A percentile compares a stretch with the other conserved stretches of the same genome.
Evolutionary conservation across 2,888 invertebrate genomes (phyloP).

Genomic region (Blera fallax): DNA sequence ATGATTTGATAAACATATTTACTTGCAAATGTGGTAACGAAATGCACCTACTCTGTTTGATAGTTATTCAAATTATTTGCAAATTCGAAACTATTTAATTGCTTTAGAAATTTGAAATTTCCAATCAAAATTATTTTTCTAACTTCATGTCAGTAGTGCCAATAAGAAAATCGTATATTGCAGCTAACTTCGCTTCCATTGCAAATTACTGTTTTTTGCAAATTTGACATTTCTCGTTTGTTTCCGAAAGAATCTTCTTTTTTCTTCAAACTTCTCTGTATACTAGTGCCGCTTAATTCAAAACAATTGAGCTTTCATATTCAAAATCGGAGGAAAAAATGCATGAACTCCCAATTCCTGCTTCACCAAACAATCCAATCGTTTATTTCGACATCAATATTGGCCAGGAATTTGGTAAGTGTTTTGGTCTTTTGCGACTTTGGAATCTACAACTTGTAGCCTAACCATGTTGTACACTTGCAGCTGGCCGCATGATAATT

Average conservation of each 20-base stretch:
- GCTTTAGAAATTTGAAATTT: too few species aligned
- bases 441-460: neutral
- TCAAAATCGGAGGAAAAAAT: slow-evolving; percentile 16
- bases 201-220: neutral
- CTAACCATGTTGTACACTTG: slow-evolving; percentile 69
- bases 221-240: slow-evolving; percentile 22
- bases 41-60: too few species aligned
- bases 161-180: slow-evolving; percentile 1
- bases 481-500: slow-evolving; percentile 92
- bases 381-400: slow-evolving; percentile 89
- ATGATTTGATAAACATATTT: too few species aligned
- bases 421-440: neutral
- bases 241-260: neutral
- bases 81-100: too few species aligned
- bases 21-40: too few species aligned
- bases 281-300: neutral
- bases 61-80: too few species aligned
- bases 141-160: too few species aligned
- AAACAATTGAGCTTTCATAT: neutral
- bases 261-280: neutral
- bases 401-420: slow-evolving; percentile 86
- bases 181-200: neutral
- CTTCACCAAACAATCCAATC: slow-evolving; percentile 83
- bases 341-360: slow-evolving; percentile 73
- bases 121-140: neutral